A percentile compares a stretch with the other conserved stretches of the same genome.
phyloP scores from a whole-genome alignment of 2,797 vertebrate species.

The Carcharodon carcharias region DNA sequence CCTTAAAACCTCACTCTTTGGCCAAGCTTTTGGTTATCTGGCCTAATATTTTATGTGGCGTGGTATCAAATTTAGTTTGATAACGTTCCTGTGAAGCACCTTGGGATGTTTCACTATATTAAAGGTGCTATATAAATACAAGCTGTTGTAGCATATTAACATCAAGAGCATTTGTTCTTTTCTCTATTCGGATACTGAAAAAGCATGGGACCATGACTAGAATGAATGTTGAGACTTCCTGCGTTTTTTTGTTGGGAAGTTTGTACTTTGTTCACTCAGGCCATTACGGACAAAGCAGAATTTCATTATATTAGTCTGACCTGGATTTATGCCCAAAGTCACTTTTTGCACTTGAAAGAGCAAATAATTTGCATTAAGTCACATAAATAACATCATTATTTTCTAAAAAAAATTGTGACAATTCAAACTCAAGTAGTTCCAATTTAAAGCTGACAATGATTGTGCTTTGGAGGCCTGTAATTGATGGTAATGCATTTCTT shows the following conservation, averaged over 20 bases:
- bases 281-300: background rate
- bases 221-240: background rate
- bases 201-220: background rate
- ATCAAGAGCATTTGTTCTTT: background rate
- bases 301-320: background rate
- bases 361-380: background rate
- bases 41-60: background rate
- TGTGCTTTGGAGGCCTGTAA: background rate
- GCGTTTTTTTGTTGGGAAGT: background rate
- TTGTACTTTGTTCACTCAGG: background rate
- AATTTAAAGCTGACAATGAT: background rate
- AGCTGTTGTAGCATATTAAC: background rate
- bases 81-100: background rate
- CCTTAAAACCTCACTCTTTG: background rate
- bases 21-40: background rate
- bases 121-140: background rate
- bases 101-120: background rate
- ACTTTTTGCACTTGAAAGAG: background rate
- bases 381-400: background rate
- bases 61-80: background rate
- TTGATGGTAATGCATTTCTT: background rate
- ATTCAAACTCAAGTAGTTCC: background rate
- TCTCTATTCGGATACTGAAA: background rate
- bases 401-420: background rate
- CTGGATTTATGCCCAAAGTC: background rate